phyloP scores from a whole-genome alignment of 2,888 invertebrate species.

The Anodontia alba region DNA sequence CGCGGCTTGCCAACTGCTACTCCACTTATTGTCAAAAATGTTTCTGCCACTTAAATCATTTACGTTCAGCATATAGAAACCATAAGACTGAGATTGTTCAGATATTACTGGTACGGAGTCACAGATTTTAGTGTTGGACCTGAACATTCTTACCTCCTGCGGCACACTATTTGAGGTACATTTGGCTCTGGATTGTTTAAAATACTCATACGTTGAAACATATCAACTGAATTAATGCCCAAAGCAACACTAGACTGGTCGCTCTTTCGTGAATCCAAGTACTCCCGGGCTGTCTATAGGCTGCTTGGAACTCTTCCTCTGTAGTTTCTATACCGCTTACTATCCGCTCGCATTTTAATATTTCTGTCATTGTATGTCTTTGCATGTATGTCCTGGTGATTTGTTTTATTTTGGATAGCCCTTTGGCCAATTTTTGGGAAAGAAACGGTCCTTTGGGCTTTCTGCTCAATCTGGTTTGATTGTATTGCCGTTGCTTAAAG shows the following conservation, averaged over 20 bases:
- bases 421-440: too few relatives aligned
- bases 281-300: not conserved
- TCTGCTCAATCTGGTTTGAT: too few relatives aligned
- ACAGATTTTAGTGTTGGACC: not conserved
- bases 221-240: not conserved
- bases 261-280: not conserved
- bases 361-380: too few relatives aligned
- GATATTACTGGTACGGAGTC: not conserved
- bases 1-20: not conserved
- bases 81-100: not conserved
- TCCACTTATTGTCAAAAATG: not conserved
- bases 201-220: not conserved
- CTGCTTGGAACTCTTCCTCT: not conserved
- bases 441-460: too few relatives aligned
- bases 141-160: not conserved
- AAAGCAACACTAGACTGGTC: not conserved
- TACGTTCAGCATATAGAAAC: not conserved
- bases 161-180: too few relatives aligned
- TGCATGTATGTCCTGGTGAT: too few relatives aligned
- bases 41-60: too few relatives aligned
- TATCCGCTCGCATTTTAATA: too few relatives aligned
- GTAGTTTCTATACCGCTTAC: not conserved
- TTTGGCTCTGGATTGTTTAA: not conserved
- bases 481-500: too few relatives aligned
- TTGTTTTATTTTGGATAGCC: too few relatives aligned